A percentile compares a stretch with the other conserved stretches of the same genome.
Conservation (phyloP, 2,888 invertebrate genomes). For the Dascillus cervinus region DNA sequence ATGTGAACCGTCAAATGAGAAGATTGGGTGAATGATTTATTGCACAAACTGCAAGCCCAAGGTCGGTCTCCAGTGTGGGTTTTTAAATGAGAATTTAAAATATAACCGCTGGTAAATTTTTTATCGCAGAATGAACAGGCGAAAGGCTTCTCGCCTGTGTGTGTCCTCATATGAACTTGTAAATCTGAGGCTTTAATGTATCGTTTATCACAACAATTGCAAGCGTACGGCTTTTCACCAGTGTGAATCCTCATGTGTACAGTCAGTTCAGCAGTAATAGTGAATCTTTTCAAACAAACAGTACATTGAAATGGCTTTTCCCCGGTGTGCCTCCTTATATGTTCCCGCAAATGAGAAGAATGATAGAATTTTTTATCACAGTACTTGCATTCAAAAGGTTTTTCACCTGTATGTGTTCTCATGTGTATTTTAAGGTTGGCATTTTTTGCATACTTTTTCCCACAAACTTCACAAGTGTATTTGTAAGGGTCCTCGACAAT, state of each 20-base stretch:
- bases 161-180: slow-evolving; percentile 44
- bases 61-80: slow-evolving; percentile 57
- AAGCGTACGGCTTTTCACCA: slow-evolving; percentile 47
- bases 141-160: slow-evolving; percentile 39
- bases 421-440: slow-evolving; percentile 19
- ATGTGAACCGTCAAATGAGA: slow-evolving; percentile 53
- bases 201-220: slow-evolving; percentile 48
- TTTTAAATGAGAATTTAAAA: slow-evolving; percentile 52
- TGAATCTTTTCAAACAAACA: slow-evolving; percentile 36
- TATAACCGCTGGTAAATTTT: slow-evolving; percentile 54
- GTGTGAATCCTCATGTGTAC: slow-evolving; percentile 50
- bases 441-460: slow-evolving; percentile 17
- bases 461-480: slow-evolving; percentile 14
- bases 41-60: slow-evolving; percentile 49
- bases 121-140: slow-evolving; percentile 33
- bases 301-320: slow-evolving; percentile 39
- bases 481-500: slow-evolving; percentile 15
- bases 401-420: slow-evolving; percentile 28
- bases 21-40: slow-evolving; percentile 53
- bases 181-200: slow-evolving; percentile 49
- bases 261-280: slow-evolving; percentile 34
- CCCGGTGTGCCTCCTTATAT: slow-evolving; percentile 36
- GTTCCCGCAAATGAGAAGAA: slow-evolving; percentile 37
- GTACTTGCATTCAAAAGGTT: slow-evolving; percentile 40
- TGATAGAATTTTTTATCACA: slow-evolving; percentile 39